Conservation (phyloP, 2,113 vertebrate genomes). For the Chiloscyllium plagiosum region DNA sequence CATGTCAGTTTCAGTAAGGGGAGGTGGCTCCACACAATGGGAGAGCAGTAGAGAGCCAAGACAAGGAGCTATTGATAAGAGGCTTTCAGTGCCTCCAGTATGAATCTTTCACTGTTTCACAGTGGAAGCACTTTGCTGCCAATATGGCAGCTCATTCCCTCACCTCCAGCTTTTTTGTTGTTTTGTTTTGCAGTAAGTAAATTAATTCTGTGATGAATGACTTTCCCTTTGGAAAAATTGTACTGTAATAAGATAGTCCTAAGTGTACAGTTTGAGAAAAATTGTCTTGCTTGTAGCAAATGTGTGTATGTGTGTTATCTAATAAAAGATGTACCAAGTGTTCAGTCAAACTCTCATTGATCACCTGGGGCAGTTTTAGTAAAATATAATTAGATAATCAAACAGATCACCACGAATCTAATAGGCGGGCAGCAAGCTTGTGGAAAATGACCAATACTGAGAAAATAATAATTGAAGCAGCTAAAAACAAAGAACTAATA, state of each 20-base stretch:
- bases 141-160: background rate
- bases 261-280: background rate
- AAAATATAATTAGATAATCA: background rate
- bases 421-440: background rate
- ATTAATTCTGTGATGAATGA: background rate
- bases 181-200: background rate
- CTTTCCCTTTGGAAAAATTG: background rate
- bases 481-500: background rate
- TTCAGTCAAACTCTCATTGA: background rate
- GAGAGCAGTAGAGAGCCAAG: too few relatives aligned
- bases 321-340: conserved; percentile 9
- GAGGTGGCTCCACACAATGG: too few relatives aligned
- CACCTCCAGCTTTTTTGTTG: background rate
- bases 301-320: background rate
- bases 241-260: background rate
- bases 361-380: background rate
- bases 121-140: background rate
- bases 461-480: background rate
- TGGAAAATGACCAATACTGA: background rate
- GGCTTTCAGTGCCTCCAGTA: background rate
- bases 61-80: background rate
- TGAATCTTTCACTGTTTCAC: background rate
- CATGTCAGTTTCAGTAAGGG: background rate
- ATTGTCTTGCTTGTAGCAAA: background rate
- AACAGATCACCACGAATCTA: background rate